phyloP scores from a whole-genome alignment of 1,140 invertebrate species.

The Aporrectodea caliginosa region DNA sequence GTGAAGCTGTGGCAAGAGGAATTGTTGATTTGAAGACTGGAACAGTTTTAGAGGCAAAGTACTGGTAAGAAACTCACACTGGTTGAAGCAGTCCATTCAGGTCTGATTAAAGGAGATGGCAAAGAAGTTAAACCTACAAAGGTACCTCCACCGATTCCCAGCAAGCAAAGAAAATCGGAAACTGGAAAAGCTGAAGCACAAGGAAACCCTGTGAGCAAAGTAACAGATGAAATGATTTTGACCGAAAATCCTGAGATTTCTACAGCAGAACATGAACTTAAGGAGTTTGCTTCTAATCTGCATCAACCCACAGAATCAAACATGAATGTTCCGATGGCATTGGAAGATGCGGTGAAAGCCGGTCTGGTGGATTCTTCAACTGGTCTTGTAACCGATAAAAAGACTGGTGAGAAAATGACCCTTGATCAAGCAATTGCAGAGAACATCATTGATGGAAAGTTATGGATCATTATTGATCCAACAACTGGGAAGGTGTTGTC shows the following conservation, averaged over 20 bases:
- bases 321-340: constrained; percentile 68
- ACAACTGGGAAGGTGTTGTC: constrained; percentile 33
- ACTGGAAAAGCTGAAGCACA: no score
- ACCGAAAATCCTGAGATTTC: no score
- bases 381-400: constrained; percentile 25
- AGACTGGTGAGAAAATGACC: constrained; percentile 48
- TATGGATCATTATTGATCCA: constrained; percentile 21
- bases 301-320: constrained; percentile 51
- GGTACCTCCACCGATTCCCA: constrained; percentile 74
- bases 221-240: no score
- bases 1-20: constrained; percentile 44
- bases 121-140: constrained; percentile 59
- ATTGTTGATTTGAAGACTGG: constrained; percentile 38
- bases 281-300: no score
- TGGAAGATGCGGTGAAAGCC: constrained; percentile 69
- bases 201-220: no score
- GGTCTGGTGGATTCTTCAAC: constrained; percentile 51
- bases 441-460: constrained; percentile 37
- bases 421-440: constrained; percentile 43
- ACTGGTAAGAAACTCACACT: background rate
- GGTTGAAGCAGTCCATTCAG: constrained; percentile 5
- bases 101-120: background rate
- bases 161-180: no score
- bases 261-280: no score
- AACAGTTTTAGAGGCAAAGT: constrained; percentile 59